Conservation (phyloP, 1,140 invertebrate genomes). For the Solenopsis invicta region DNA sequence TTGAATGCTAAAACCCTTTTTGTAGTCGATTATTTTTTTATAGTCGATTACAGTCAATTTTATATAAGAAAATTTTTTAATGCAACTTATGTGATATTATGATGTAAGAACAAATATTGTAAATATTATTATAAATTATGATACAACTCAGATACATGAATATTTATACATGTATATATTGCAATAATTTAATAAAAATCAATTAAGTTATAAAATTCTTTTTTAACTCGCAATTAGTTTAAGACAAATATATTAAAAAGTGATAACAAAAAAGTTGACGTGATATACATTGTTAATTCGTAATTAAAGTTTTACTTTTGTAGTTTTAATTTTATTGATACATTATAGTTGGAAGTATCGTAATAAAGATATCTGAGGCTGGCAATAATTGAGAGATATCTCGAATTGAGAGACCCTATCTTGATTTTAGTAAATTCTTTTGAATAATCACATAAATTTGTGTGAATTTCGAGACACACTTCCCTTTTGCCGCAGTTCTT, state of each 20-base stretch:
- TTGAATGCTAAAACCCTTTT: not conserved
- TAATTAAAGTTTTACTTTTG: not conserved
- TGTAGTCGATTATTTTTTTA: not conserved
- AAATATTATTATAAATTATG: too few species aligned
- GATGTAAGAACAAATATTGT: not conserved
- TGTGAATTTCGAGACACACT: conserved; percentile 33
- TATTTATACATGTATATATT: not conserved
- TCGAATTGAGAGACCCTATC: too few species aligned
- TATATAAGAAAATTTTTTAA: not conserved
- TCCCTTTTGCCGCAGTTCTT: conserved; percentile 49
- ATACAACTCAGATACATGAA: not conserved
- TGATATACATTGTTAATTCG: not conserved
- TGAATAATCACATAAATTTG: not conserved
- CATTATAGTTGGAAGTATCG: not conserved
- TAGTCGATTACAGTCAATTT: not conserved
- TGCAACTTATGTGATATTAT: not conserved
- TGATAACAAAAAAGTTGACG: not conserved
- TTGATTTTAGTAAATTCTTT: not conserved
- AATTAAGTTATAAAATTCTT: not conserved
- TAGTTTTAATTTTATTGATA: not conserved
- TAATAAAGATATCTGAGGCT: not conserved
- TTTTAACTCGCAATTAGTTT: not conserved
- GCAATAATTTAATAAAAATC: not conserved
- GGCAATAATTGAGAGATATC: not conserved
- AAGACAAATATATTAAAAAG: not conserved